Evolutionary conservation across 2,113 vertebrate genomes (phyloP), one percentile per base, ranked within the genome.

Genomic region (Plecturocebus donacophilus): DNA sequence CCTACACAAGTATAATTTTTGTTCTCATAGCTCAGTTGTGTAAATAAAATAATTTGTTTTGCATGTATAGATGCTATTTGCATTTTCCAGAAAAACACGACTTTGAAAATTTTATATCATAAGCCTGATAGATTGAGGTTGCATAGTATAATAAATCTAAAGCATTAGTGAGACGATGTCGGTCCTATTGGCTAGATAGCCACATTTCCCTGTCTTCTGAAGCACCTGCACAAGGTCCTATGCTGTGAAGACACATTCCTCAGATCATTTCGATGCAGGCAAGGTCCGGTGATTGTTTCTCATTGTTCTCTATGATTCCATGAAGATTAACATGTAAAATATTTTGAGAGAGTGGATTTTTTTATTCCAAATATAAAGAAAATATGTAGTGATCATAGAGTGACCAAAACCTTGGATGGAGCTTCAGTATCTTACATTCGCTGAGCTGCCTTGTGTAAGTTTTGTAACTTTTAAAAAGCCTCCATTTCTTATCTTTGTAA

Each of bases 401-500:
- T 80, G 20, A 75, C 47, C 9, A 8, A 47, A 61, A 49, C 35
- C 32, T 75, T 95, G 61, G 52, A 19, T 27, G 70, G 82, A 58
- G 1, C 4, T 66, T 76, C 12, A 23, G 0, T 49, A 9, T 73
- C 49, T 80, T 27, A 61, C 12, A 52, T 75, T 71, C 79, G 17
- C 73, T 68, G 52, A 91, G 27, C 91, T 79, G 71, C 30, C 20
- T 70, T 73, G 30, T 17, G 19, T 25, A 82, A 77, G 8, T 64
- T 45, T 66, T 27, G 88, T 76, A 81, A 86, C 75, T 61, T 93
- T 56, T 88, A 42, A 87, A 13, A 17, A 58, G 80, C 40, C 76
- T 97, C 56, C n/a, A 64, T 94, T 95, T 89, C 89, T 64, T 75
- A 93, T 68, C 68, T 94, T 68, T 84, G 70, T 79, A 77, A n/a